Evolutionary conservation across 2,888 invertebrate genomes (phyloP), one percentile per base, ranked within the genome.

Genomic region (Aphodius sticticus): DNA sequence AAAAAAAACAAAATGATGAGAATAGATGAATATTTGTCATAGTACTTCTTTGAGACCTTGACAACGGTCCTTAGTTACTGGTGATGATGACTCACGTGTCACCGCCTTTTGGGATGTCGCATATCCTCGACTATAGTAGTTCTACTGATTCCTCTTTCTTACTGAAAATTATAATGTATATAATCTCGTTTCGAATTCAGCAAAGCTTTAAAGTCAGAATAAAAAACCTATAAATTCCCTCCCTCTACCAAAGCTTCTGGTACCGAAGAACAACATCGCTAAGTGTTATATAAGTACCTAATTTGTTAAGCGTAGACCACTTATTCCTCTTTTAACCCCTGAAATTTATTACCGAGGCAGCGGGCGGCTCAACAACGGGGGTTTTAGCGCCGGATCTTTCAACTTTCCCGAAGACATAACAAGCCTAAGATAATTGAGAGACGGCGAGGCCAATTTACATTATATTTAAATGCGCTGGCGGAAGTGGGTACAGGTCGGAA

Each of bases 281-380:
- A 53, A 53, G 53, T 53, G 53, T 53, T 53, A 12, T 53, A 87
- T 88, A 87, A 88, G 88, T 85, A 86, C 87, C 88, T 88, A 88
- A 88, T 88, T 88, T 88, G 87, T 88, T 88, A 87, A 87, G 87
- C 87, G 53, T 53, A 53, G 87, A 86, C 85, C 87, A 86, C 85
- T 87, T 87, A 85, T 87, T 88, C 87, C 86, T 87, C 87, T 87
- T 87, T 87, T 86, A 86, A 85, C 86, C 85, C 83, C 85, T 53
- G 9, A 85, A 86, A 88, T 88, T 88, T 87, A 87, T 87, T 86
- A 84, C 86, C 83, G 83, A 83, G 85, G 83, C 83, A 85, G 53
- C 12, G 53, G 2, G 53, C 53, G 26, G 26, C 53, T 53, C 53
- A 9, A 53, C 53, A 9, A 12, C 12, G 12, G 53, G 53, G 53